These are phyloP conservation scores for Protobothrops flavoviridis DNA, from an alignment of 2,113 vertebrate species.

Conservation along the genomic window DNA sequence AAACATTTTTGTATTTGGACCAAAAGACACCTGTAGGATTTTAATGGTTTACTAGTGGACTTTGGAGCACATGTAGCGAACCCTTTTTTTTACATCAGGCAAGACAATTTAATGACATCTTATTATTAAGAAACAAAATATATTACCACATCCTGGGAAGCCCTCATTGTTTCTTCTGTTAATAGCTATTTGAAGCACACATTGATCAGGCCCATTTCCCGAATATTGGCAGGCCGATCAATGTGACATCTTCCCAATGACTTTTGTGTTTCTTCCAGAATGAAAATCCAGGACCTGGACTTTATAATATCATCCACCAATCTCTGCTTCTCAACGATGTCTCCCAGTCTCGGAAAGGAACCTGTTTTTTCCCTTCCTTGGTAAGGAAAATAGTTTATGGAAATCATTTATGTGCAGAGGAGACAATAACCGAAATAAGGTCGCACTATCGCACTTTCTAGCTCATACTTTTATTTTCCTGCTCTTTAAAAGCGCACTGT, in stretches of 20 bases:
- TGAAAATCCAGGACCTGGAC: slow-evolving; percentile 75
- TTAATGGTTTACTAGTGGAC: neutral
- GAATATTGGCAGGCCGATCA: neutral
- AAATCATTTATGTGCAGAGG: neutral
- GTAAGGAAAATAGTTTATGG: slow-evolving; percentile 55
- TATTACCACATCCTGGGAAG: neutral
- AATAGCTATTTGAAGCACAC: neutral
- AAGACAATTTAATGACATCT: neutral
- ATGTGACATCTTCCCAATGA: neutral
- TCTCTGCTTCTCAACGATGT: slow-evolving; percentile 66
- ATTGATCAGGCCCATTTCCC: neutral
- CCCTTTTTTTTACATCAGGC: neutral
- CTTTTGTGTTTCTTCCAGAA: slow-evolving; percentile 58
- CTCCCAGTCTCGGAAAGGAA: slow-evolving; percentile 79
- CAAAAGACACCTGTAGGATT: no score
- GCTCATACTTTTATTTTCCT: neutral
- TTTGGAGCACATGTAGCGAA: neutral
- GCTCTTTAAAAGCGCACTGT: neutral
- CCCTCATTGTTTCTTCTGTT: neutral
- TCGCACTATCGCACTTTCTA: neutral
- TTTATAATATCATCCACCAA: slow-evolving; percentile 54
- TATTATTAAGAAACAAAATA: neutral
- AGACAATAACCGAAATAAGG: neutral
- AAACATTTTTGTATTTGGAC: neutral
- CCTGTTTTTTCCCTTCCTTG: slow-evolving; percentile 71